These are phyloP conservation scores for Troides helena DNA, from an alignment of 2,888 invertebrate genomes.

Conservation along the genomic window DNA sequence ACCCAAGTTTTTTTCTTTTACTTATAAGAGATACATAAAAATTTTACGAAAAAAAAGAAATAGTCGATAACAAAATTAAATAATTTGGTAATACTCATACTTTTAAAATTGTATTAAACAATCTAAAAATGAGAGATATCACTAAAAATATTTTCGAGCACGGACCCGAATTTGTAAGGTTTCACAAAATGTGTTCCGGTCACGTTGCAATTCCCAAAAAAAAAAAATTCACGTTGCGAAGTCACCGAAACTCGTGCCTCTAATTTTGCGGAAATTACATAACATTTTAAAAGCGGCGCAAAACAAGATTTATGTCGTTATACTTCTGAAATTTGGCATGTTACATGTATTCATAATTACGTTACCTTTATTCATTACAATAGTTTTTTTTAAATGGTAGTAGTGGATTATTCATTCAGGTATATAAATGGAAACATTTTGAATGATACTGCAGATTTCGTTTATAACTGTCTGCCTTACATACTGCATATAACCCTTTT, in stretches of 20 bases:
- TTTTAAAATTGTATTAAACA: background rate
- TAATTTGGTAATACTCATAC: background rate
- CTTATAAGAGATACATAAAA: no score
- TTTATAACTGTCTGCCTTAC: no score
- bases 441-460: no score
- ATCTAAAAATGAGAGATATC: background rate
- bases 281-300: background rate
- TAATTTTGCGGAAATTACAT: background rate
- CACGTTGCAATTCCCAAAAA: background rate
- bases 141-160: background rate
- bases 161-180: slow-evolving; percentile 6
- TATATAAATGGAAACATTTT: no score
- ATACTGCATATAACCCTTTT: no score
- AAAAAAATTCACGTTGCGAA: background rate
- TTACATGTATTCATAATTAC: no score
- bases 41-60: background rate
- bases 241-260: background rate
- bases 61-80: background rate
- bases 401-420: no score
- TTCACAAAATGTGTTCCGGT: slow-evolving; percentile 4
- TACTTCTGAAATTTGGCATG: no score
- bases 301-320: no score
- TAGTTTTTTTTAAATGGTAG: no score
- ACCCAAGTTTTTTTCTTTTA: no score
- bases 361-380: no score